Conservation (phyloP, 1,140 invertebrate genomes). For the Lepidurus packardi region DNA sequence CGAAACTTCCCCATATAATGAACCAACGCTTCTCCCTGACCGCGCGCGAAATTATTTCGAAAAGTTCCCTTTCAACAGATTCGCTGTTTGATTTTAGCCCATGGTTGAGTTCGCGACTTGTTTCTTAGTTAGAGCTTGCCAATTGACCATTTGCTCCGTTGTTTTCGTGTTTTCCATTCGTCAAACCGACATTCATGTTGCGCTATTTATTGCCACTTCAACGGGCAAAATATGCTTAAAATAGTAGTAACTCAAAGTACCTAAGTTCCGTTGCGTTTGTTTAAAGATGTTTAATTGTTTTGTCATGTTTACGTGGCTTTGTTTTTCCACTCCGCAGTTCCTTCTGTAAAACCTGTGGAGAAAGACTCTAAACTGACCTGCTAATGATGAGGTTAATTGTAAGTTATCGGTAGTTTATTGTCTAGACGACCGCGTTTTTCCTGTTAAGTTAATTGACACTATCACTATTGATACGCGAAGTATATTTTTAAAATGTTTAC, state of each 20-base stretch:
- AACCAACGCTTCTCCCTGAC: too few relatives aligned
- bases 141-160: conserved; percentile 13
- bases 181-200: background rate
- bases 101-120: background rate
- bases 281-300: background rate
- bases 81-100: too few relatives aligned
- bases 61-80: too few relatives aligned
- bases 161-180: conserved; percentile 11
- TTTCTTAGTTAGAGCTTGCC: background rate
- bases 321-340: background rate
- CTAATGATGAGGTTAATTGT: background rate
- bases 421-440: background rate
- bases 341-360: background rate
- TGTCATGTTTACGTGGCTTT: background rate
- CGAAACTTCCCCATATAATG: too few relatives aligned
- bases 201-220: background rate
- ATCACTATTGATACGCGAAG: conserved; percentile 1
- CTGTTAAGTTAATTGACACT: background rate
- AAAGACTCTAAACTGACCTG: background rate
- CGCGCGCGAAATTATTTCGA: too few relatives aligned
- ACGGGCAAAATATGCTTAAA: background rate
- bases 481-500: conserved; percentile 49
- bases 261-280: background rate
- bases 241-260: background rate
- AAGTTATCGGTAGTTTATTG: conserved; percentile 7